phyloP scores from a whole-genome alignment of 2,113 vertebrate genomes.

The Erythrolamprus reginae region DNA sequence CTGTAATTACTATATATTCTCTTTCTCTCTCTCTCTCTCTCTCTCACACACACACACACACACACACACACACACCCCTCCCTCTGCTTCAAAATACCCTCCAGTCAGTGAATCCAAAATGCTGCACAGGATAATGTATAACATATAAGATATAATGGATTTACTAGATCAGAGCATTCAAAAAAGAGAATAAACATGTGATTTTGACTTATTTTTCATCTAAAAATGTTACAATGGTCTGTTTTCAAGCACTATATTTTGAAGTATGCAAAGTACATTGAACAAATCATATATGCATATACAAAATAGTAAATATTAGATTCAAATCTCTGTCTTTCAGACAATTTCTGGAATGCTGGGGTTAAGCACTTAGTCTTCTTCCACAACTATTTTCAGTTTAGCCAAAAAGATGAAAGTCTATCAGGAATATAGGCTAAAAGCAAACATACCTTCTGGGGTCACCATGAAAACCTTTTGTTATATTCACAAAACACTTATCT shows the following conservation, averaged over 20 bases:
- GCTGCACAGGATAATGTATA: not conserved
- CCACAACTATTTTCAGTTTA: constrained; percentile 47
- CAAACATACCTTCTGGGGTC: constrained; percentile 52
- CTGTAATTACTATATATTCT: not conserved
- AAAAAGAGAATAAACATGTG: not conserved
- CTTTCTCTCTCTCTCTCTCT: not conserved
- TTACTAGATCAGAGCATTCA: not conserved
- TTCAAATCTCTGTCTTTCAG: constrained; percentile 39
- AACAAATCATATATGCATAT: constrained; percentile 39
- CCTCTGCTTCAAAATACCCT: not conserved
- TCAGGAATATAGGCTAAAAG: constrained; percentile 55
- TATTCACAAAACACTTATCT: constrained; percentile 55
- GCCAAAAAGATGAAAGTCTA: constrained; percentile 38
- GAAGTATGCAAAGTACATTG: not conserved
- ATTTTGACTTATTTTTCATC: not conserved
- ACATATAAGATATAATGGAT: not conserved
- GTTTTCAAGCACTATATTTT: not conserved
- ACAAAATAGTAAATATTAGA: constrained; percentile 32
- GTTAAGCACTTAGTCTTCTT: constrained; percentile 25
- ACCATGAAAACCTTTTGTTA: constrained; percentile 53
- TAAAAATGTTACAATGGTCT: constrained; percentile 5
- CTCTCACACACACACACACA: too few relatives aligned
- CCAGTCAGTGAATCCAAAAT: not conserved
- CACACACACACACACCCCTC: too few relatives aligned
- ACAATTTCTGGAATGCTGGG: constrained; percentile 32